phyloP scores from a whole-genome alignment of 2,888 invertebrate species.

The Caenorhabditis sinica region DNA sequence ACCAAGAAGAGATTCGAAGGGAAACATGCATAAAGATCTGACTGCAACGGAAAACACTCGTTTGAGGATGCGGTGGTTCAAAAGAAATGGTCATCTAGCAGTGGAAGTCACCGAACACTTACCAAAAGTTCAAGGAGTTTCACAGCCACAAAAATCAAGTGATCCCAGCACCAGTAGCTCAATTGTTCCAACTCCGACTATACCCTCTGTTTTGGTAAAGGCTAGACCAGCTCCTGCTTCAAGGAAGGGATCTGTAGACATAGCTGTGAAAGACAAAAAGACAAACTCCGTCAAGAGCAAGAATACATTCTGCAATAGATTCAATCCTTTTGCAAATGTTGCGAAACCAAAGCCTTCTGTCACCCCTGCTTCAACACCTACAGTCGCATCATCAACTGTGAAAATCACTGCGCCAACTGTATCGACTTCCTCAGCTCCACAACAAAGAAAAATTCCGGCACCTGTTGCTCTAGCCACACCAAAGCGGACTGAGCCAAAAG shows the following conservation, averaged over 20 bases:
- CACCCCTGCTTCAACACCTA: not conserved
- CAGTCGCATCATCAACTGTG: not conserved
- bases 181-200: not conserved
- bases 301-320: slow-evolving; percentile 31
- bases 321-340: slow-evolving; percentile 55
- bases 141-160: not conserved
- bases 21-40: slow-evolving; percentile 38
- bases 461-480: not conserved
- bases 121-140: not conserved
- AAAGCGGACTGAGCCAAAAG: not conserved
- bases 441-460: not conserved
- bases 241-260: slow-evolving; percentile 30
- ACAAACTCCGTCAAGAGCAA: slow-evolving; percentile 21
- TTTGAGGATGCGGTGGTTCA: slow-evolving; percentile 43
- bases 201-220: not conserved
- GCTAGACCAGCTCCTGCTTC: slow-evolving; percentile 33
- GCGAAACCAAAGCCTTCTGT: slow-evolving; percentile 16
- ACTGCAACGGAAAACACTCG: slow-evolving; percentile 37
- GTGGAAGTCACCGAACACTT: slow-evolving; percentile 38
- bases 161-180: slow-evolving; percentile 8
- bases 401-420: not conserved
- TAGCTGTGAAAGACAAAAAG: slow-evolving; percentile 46
- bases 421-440: not conserved
- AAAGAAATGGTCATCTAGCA: slow-evolving; percentile 20
- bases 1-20: slow-evolving; percentile 48